Evolutionary conservation across 2,888 invertebrate genomes (phyloP).

Genomic region (Ochropleura plecta): DNA sequence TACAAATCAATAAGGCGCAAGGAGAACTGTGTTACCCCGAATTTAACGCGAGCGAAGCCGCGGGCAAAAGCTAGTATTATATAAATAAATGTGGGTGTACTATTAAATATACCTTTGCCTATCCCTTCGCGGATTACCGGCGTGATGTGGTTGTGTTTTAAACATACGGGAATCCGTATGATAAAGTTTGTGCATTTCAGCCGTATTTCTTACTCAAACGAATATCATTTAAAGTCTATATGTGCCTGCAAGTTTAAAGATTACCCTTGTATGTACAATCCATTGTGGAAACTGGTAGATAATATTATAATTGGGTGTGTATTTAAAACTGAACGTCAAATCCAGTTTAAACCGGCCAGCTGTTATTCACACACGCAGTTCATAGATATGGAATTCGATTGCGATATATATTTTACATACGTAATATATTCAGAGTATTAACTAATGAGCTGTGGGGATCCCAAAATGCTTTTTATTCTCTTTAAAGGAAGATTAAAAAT

Average conservation of each 20-base stretch:
- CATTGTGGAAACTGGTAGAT: constrained; percentile 17
- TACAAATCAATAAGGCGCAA: too few relatives aligned
- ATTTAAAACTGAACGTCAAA: constrained; percentile 35
- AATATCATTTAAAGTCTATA: neutral
- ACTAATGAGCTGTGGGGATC: neutral
- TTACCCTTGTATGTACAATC: neutral
- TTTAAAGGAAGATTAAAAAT: constrained; percentile 9
- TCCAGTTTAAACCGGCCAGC: constrained; percentile 55
- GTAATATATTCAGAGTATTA: constrained; percentile 37
- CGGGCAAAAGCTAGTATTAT: too few relatives aligned
- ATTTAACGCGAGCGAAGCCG: too few relatives aligned
- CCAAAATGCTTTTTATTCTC: constrained; percentile 14
- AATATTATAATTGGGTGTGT: constrained; percentile 43
- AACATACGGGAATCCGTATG: neutral
- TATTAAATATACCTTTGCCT: too few relatives aligned
- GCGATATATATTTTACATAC: constrained; percentile 49
- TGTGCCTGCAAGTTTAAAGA: constrained; percentile 1
- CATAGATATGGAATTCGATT: constrained; percentile 63
- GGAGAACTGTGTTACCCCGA: too few relatives aligned
- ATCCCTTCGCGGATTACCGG: too few relatives aligned
- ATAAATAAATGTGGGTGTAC: too few relatives aligned
- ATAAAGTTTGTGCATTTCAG: neutral
- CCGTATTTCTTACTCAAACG: neutral
- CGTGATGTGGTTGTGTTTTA: neutral
- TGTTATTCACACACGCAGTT: constrained; percentile 51